A percentile compares a stretch with the other conserved stretches of the same genome.
Conservation (phyloP, 2,888 invertebrate species). For the Cantharis rufa region DNA sequence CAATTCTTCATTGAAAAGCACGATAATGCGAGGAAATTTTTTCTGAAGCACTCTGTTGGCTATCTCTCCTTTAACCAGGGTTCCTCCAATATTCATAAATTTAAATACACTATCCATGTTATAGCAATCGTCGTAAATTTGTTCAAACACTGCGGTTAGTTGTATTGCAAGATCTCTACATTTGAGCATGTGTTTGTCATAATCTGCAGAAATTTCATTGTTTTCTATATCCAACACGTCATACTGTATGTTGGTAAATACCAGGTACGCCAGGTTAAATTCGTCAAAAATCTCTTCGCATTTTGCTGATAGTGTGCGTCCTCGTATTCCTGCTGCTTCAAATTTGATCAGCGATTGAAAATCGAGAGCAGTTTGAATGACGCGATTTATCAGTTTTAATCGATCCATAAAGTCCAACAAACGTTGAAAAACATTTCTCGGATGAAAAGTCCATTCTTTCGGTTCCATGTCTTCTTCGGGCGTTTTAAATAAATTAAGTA, state of each 20-base stretch:
- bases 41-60: conserved; percentile 73
- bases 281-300: conserved; percentile 49
- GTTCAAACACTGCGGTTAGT: conserved; percentile 77
- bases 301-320: conserved; percentile 49
- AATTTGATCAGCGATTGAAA: conserved; percentile 84
- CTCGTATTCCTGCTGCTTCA: conserved; percentile 54
- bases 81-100: conserved; percentile 61
- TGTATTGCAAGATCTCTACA: conserved; percentile 75
- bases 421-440: conserved; percentile 71
- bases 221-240: conserved; percentile 77
- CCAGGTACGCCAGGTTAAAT: conserved; percentile 51
- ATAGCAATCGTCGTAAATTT: conserved; percentile 80
- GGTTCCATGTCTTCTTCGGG: conserved; percentile 58
- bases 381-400: conserved; percentile 66
- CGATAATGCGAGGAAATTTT: conserved; percentile 68
- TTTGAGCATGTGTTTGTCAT: conserved; percentile 64
- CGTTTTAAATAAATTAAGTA: conserved; percentile 53
- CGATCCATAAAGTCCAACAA: conserved; percentile 67
- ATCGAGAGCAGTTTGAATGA: conserved; percentile 79
- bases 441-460: conserved; percentile 76
- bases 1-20: conserved; percentile 67
- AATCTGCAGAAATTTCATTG: conserved; percentile 68
- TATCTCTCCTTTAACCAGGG: conserved; percentile 73
- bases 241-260: conserved; percentile 65
- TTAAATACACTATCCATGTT: conserved; percentile 68